Base-by-base conservation (phyloP, 2,888 invertebrate species). In the Phytoseiulus persimilis region DNA sequence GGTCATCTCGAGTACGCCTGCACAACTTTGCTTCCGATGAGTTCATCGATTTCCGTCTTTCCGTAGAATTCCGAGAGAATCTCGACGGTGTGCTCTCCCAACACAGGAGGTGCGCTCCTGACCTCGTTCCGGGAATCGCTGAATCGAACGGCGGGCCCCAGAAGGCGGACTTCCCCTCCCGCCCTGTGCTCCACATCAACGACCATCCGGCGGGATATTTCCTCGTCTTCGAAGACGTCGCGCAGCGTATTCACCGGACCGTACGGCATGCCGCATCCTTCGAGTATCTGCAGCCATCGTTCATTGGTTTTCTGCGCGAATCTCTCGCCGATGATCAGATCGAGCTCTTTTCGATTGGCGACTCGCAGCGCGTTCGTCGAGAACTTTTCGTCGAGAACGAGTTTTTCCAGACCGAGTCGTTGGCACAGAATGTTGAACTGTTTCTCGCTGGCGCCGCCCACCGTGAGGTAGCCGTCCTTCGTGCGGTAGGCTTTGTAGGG, bases 401-500 rank as follows among this genome's bases (percentile, higher is more conserved):
- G 92, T 39, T 95, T 93, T 9, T 94, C 93, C 90, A 91, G 83
- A 89, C 90, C 91, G 31, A 91, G 91, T 89, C 91, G 91, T 84
- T 94, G 93, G 92, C 97, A 96, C 14, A 98, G 94, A 90, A 95
- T 95, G 39, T 92, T 92, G 92, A 96, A 98, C 92, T 97, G 96
- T 0, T 94, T 93, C 92, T 98, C 95, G 89, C 96, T 97, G 0
- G 97, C 98, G 0, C 96, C 95, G 0, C 98, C 98, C 3, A 98
- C 94, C 0, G 98, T 96, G 90, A 98, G 94, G 92, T 95, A 95
- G 0, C 96, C 96, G 92, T 97, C 95, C 92, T 94, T 94, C 0
- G 97, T 96, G 92, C 94, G 94, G 92, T 98, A 98, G 2, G 96
- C 95, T 94, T 98, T 95, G 92, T 99, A 98, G 0, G 98, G 98